A percentile compares a stretch with the other conserved stretches of the same genome.
Evolutionary conservation across 2,888 invertebrate genomes (phyloP).

Genomic region (Geophilus truncorum): DNA sequence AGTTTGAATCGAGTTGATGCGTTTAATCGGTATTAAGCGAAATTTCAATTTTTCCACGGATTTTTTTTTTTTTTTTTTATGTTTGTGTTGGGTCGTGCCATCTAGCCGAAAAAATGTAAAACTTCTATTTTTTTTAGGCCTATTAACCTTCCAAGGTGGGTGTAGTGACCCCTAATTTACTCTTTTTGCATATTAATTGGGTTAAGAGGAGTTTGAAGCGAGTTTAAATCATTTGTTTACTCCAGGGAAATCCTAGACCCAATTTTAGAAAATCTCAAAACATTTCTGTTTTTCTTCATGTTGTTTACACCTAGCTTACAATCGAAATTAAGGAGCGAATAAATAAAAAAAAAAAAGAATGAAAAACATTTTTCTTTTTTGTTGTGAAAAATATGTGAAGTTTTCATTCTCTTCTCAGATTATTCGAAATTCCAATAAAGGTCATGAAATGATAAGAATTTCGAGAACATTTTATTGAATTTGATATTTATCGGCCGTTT

Average conservation of each 20-base stretch:
- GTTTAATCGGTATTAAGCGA: not conserved
- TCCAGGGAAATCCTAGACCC: not conserved
- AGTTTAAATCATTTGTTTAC: not conserved
- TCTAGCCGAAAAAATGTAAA: not conserved
- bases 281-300: not conserved
- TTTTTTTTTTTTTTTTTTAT: not conserved
- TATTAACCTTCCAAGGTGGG: slow-evolving; percentile 23
- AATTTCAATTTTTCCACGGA: not conserved
- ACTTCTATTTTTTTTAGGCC: slow-evolving; percentile 20
- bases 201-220: not conserved
- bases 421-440: not conserved
- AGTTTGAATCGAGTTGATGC: not conserved
- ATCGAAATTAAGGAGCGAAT: no score
- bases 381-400: not conserved
- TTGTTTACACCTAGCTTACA: not conserved
- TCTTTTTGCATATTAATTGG: slow-evolving; percentile 24
- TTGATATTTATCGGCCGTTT: slow-evolving; percentile 17
- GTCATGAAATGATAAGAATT: not conserved
- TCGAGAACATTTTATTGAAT: not conserved
- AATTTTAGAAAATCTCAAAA: no score
- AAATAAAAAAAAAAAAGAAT: no score
- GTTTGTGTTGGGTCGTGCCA: slow-evolving; percentile 14
- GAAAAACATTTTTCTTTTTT: not conserved
- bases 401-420: not conserved
- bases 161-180: slow-evolving; percentile 23